These are phyloP conservation scores for Perizoma flavofasciatum DNA, from an alignment of 2,888 invertebrate genomes.

Conservation along the genomic window DNA sequence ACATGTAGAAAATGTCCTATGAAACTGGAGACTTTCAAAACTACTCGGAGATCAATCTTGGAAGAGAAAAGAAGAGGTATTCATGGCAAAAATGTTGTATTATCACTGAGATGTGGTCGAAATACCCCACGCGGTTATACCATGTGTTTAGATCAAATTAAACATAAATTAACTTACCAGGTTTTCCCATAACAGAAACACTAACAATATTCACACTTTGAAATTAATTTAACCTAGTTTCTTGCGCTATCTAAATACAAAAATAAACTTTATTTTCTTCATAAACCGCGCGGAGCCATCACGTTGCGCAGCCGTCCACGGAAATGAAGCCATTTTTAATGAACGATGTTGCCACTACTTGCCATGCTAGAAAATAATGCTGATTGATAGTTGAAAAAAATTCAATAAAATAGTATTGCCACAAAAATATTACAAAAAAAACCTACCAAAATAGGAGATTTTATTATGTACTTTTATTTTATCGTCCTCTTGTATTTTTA, in stretches of 20 bases:
- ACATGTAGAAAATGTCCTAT: no score
- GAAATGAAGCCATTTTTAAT: slow-evolving; percentile 72
- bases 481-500: no score
- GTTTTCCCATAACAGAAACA: slow-evolving; percentile 66
- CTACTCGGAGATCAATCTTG: background rate
- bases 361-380: no score
- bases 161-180: slow-evolving; percentile 59
- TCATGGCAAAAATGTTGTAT: background rate
- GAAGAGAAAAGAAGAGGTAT: background rate
- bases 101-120: slow-evolving; percentile 18
- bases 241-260: slow-evolving; percentile 62
- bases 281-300: slow-evolving; percentile 61
- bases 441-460: background rate
- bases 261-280: slow-evolving; percentile 61
- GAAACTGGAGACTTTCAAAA: background rate
- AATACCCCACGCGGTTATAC: slow-evolving; percentile 51
- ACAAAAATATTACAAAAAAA: background rate
- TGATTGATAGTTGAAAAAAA: slow-evolving; percentile 21
- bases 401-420: slow-evolving; percentile 14
- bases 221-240: slow-evolving; percentile 34
- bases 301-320: slow-evolving; percentile 61
- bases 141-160: slow-evolving; percentile 20
- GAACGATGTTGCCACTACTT: slow-evolving; percentile 42
- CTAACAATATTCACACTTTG: slow-evolving; percentile 31
- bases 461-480: no score